A percentile compares a stretch with the other conserved stretches of the same genome.
These are phyloP conservation scores for Platorchestia sp. DNA, from an alignment of 1,140 invertebrate species.

Conservation along the genomic window DNA sequence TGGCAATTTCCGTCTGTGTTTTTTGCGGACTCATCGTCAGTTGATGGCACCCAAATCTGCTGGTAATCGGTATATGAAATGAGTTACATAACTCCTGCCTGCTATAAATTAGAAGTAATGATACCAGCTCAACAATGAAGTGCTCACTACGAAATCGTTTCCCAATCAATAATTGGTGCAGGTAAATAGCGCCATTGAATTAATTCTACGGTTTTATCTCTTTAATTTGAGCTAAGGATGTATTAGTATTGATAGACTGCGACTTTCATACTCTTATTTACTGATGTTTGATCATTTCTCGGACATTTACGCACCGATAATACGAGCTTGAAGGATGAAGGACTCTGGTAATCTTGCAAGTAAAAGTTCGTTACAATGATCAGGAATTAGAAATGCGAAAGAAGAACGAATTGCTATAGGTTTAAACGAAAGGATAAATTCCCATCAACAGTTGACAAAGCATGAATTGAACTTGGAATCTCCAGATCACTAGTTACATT, in stretches of 20 bases:
- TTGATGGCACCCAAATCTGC: background rate
- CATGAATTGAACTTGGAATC: background rate
- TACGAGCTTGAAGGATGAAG: background rate
- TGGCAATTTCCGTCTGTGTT: background rate
- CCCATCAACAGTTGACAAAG: background rate
- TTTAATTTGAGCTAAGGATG: background rate
- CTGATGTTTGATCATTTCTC: background rate
- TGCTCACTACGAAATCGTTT: background rate
- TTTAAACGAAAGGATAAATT: background rate
- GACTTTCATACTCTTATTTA: background rate
- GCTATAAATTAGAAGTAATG: background rate
- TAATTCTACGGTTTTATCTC: background rate
- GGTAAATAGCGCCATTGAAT: background rate
- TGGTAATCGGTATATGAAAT: background rate
- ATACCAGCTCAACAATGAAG: background rate
- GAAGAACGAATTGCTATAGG: background rate
- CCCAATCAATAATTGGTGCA: background rate
- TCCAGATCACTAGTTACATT: background rate
- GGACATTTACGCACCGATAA: background rate
- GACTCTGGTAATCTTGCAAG: background rate
- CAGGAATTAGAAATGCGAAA: background rate
- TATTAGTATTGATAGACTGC: background rate
- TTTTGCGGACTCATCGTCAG: background rate
- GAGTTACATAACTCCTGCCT: background rate
- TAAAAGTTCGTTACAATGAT: background rate